These are phyloP conservation scores for Notodonta ziczac DNA, from an alignment of 2,888 invertebrate species.

Conservation along the genomic window DNA sequence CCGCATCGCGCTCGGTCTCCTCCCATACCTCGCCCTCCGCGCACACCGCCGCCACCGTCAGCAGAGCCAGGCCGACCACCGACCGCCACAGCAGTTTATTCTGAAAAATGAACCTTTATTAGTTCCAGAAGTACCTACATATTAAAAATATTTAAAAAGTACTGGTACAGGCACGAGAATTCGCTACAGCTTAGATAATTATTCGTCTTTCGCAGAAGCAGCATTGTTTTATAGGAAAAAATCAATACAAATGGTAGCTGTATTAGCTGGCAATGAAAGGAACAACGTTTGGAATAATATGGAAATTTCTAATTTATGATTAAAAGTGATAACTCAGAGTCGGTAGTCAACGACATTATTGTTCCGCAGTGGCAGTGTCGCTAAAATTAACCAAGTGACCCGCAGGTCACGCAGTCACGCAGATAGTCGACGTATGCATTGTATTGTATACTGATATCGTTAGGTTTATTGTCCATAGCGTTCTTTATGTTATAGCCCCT, in stretches of 20 bases:
- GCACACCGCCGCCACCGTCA: constrained; percentile 75
- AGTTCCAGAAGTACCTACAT: neutral
- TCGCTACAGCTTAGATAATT: constrained; percentile 13
- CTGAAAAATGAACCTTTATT: constrained; percentile 37
- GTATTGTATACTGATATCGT: constrained; percentile 14
- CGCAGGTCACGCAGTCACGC: constrained; percentile 45
- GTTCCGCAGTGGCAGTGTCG: constrained; percentile 46
- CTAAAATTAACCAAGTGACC: constrained; percentile 64
- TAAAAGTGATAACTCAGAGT: constrained; percentile 21
- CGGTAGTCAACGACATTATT: constrained; percentile 62
- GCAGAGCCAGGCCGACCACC: constrained; percentile 77
- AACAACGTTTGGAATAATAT: too few species aligned
- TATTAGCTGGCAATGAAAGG: too few species aligned
- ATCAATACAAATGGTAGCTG: too few species aligned
- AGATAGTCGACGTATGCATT: constrained; percentile 26
- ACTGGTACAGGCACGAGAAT: neutral
- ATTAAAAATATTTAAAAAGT: too few species aligned
- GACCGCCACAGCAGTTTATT: constrained; percentile 69
- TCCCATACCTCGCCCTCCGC: constrained; percentile 91
- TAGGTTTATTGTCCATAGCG: constrained; percentile 22
- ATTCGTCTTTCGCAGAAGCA: constrained; percentile 21
- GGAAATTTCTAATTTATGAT: too few species aligned
- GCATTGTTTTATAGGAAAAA: constrained; percentile 7
- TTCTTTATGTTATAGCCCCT: constrained; percentile 18
- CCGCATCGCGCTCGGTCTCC: constrained; percentile 88